Base-by-base conservation (phyloP, 2,888 invertebrate species). In the Epinotia demarniana region DNA sequence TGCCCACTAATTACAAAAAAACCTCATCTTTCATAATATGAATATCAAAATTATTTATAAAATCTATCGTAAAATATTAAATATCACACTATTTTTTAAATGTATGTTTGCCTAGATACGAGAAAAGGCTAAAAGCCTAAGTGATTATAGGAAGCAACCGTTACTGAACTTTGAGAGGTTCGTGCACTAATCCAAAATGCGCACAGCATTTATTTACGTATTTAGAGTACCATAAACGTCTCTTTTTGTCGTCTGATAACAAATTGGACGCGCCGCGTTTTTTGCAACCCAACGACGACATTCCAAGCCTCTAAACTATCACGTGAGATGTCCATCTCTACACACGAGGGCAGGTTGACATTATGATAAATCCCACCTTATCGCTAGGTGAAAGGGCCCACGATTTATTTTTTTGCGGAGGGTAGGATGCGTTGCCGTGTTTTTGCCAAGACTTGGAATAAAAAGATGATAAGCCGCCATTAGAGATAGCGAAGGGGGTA, bases 401-500 rank as follows among this genome's bases (percentile, higher is more conserved):
- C 81, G 84, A 87, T 87, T 88, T 87, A 85, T 87, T 83, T 83
- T 87, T 86, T 85, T 83, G 85, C 84, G 80, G 81, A 86, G 87
- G 89, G 53, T 53, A 53, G n/a, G 85, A 86, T 87, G 88, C 89
- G 85, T 88, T 86, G 84, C 86, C 87, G 80, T 88, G 87, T 87
- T 87, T 85, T 81, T 82, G 81, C 79, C 86, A 86, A 82, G 82
- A 86, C 85, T 86, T 86, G 81, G 85, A 85, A 84, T 86, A 92
- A 89, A 92, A 92, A 91, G 88, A 91, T 90, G 93, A 93, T 93
- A 93, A 93, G 90, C 85, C 80, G 78, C 82, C 82, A 87, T 87
- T 85, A 87, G 76, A 87, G 87, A 87, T 87, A 88, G 84, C 81
- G 83, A 83, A 83, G 83, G 84, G 85, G 86, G 82, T 82, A 84